Conservation (phyloP, 2,888 invertebrate genomes). For the Drosophila longiperda region DNA sequence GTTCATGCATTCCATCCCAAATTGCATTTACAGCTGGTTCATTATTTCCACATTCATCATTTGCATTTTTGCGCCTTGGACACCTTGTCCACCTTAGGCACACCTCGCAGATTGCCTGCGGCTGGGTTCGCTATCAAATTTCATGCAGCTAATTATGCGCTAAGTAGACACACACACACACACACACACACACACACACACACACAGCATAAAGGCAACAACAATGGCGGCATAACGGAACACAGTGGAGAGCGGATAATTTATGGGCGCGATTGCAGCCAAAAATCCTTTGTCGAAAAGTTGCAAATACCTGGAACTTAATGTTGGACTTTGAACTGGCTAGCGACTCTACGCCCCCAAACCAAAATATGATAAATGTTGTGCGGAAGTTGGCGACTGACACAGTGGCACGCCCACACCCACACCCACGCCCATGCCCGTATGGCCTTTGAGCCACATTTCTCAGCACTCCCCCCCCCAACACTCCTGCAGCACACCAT, state of each 20-base stretch:
- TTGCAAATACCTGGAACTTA: conserved; percentile 80
- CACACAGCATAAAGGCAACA: conserved; percentile 20
- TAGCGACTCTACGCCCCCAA: conserved; percentile 31
- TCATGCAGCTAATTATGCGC: conserved; percentile 79
- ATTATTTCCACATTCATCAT: conserved; percentile 76
- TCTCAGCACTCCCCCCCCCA: neutral
- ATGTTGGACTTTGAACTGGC: conserved; percentile 78
- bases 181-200: conserved; percentile 34
- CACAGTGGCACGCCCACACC: conserved; percentile 28
- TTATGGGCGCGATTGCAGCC: conserved; percentile 79
- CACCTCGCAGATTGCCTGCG: conserved; percentile 16
- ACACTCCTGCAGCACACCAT: neutral
- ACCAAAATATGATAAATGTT: conserved; percentile 77
- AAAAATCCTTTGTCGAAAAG: conserved; percentile 81
- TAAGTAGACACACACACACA: conserved; percentile 62
- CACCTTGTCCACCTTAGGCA: conserved; percentile 13
- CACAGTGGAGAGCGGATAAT: conserved; percentile 55
- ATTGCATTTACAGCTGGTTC: conserved; percentile 25
- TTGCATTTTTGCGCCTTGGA: conserved; percentile 55
- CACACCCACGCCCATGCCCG: neutral
- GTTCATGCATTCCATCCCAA: neutral
- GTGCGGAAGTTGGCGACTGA: conserved; percentile 63
- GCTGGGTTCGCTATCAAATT: conserved; percentile 56
- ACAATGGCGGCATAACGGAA: conserved; percentile 12
- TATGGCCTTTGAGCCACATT: conserved; percentile 9